These are phyloP conservation scores for Leuciscus idus DNA, from an alignment of 2,113 vertebrate species.

Conservation along the genomic window DNA sequence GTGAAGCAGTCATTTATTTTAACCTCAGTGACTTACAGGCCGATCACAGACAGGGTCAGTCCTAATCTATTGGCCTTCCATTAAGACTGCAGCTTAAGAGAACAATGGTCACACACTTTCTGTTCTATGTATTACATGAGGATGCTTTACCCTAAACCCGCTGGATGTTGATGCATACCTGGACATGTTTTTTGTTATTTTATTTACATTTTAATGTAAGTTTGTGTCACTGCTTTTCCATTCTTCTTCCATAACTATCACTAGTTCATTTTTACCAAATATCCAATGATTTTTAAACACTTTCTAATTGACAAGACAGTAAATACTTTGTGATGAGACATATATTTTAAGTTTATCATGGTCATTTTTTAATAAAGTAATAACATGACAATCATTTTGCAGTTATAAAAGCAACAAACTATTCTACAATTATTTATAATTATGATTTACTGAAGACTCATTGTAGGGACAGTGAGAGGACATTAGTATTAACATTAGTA, in stretches of 20 bases:
- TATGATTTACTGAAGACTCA: neutral
- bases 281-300: neutral
- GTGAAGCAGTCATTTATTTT: neutral
- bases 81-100: neutral
- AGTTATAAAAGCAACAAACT: neutral
- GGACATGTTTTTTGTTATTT: neutral
- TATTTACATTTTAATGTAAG: neutral
- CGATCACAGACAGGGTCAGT: neutral
- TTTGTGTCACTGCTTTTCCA: neutral
- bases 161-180: neutral
- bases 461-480: neutral
- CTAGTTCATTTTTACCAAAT: neutral
- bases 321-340: neutral
- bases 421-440: neutral
- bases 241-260: neutral
- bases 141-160: neutral
- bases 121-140: neutral
- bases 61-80: neutral
- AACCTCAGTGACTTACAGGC: neutral
- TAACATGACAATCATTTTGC: neutral
- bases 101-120: neutral
- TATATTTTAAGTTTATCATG: neutral
- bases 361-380: neutral
- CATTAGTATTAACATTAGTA: neutral
- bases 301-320: neutral